A percentile compares a stretch with the other conserved stretches of the same genome.
Evolutionary conservation across 2,113 vertebrate species (phyloP).

Genomic region (Australoheros scitulus): DNA sequence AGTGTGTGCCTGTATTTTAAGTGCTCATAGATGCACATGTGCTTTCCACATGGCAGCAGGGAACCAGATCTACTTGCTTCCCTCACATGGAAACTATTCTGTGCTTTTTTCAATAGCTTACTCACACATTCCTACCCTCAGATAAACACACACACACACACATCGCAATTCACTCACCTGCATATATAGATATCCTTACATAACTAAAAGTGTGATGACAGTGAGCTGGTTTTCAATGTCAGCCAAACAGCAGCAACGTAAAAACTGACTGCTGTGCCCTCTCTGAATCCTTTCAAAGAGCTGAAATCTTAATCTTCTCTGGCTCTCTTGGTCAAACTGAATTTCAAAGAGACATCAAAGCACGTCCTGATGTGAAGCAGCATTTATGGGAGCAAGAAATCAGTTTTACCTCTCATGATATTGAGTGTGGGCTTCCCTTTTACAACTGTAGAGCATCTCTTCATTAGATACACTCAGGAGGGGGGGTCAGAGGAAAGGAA

Average conservation of each 20-base stretch:
- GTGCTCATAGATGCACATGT: not conserved
- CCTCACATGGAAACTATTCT: constrained; percentile 44
- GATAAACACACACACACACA: not conserved
- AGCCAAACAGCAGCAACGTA: not conserved
- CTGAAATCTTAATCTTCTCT: not conserved
- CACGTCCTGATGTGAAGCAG: not conserved
- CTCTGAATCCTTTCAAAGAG: not conserved
- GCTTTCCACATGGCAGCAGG: constrained; percentile 25
- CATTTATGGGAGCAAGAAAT: constrained; percentile 12
- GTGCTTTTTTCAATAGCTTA: constrained; percentile 33
- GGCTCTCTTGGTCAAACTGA: not conserved
- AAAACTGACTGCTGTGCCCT: not conserved
- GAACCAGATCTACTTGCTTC: constrained; percentile 24
- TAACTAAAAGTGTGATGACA: not conserved
- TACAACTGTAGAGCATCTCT: not conserved
- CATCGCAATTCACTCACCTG: not conserved
- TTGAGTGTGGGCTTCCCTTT: not conserved
- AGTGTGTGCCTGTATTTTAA: constrained; percentile 4
- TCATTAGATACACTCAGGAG: not conserved
- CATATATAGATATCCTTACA: not conserved
- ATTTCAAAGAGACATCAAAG: constrained; percentile 23
- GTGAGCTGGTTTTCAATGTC: constrained; percentile 7
- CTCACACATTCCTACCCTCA: constrained; percentile 36
- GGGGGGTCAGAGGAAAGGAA: not conserved
- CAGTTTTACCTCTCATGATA: not conserved